A percentile compares a stretch with the other conserved stretches of the same genome.
phyloP scores from a whole-genome alignment of 2,797 vertebrate species.

The Danio jaintianensis region DNA sequence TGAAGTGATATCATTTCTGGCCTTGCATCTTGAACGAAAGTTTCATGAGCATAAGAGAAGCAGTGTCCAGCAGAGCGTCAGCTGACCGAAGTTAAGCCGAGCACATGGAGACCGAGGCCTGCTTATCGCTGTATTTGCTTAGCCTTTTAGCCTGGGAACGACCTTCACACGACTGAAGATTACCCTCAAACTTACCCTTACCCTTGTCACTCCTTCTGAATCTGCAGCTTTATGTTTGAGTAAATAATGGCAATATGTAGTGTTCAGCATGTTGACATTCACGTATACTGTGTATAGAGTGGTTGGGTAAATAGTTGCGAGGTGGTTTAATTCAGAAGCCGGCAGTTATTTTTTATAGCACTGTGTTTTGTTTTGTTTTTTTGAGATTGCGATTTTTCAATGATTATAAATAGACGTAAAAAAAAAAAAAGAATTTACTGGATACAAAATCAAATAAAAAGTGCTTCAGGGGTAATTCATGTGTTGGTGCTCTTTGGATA shows the following conservation, averaged over 20 bases:
- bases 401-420: no score
- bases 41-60: neutral
- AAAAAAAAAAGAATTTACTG: no score
- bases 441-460: no score
- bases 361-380: no score
- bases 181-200: conserved; percentile 56
- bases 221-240: no score
- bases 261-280: neutral
- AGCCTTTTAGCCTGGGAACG: conserved; percentile 79
- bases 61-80: conserved; percentile 62
- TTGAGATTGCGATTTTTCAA: no score
- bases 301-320: neutral
- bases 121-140: conserved; percentile 71
- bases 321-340: neutral
- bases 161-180: conserved; percentile 57
- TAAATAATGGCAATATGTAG: conserved; percentile 7
- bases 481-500: no score
- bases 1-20: conserved; percentile 80
- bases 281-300: neutral
- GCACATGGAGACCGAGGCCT: conserved; percentile 68
- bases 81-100: conserved; percentile 71
- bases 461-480: no score
- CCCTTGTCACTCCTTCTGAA: neutral
- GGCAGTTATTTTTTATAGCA: no score
- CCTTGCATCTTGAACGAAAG: neutral